A percentile compares a stretch with the other conserved stretches of the same genome.
phyloP scores from a whole-genome alignment of 2,113 vertebrate species.

The Bettongia penicillata region DNA sequence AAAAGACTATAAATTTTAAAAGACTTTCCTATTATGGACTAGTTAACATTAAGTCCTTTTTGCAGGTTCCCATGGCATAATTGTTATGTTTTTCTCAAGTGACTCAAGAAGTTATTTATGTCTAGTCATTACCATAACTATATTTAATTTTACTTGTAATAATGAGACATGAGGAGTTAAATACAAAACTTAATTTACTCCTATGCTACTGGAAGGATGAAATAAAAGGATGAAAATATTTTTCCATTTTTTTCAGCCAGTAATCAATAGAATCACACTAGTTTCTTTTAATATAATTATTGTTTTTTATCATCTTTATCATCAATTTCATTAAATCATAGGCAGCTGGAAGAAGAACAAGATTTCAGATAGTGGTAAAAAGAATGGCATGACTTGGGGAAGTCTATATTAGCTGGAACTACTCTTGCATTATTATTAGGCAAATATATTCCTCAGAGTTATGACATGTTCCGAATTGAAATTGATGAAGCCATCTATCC shows the following conservation, averaged over 20 bases:
- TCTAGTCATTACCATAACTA: slow-evolving; percentile 3
- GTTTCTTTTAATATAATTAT: slow-evolving; percentile 65
- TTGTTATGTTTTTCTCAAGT: slow-evolving; percentile 30
- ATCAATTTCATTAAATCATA: slow-evolving; percentile 73
- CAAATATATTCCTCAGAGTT: slow-evolving; percentile 36
- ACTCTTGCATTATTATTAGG: slow-evolving; percentile 44
- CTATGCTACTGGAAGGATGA: slow-evolving; percentile 45
- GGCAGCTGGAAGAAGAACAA: slow-evolving; percentile 59
- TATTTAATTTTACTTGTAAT: slow-evolving; percentile 45
- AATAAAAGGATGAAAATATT: slow-evolving; percentile 55
- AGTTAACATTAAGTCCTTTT: slow-evolving; percentile 24
- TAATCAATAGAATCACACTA: slow-evolving; percentile 74
- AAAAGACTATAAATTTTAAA: slow-evolving; percentile 59
- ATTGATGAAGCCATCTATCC: slow-evolving; percentile 19
- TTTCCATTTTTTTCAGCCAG: slow-evolving; percentile 49
- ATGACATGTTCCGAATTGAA: slow-evolving; percentile 49
- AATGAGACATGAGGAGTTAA: slow-evolving; percentile 50
- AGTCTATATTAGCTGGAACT: slow-evolving; percentile 34
- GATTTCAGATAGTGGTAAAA: slow-evolving; percentile 48
- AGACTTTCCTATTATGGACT: slow-evolving; percentile 49
- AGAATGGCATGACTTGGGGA: slow-evolving; percentile 42
- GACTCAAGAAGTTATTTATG: not conserved
- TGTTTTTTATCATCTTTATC: slow-evolving; percentile 62
- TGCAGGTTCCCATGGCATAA: slow-evolving; percentile 28
- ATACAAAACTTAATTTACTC: slow-evolving; percentile 41